Base-by-base conservation (phyloP, 2,797 vertebrate genomes). In the Valencia hispanica region DNA sequence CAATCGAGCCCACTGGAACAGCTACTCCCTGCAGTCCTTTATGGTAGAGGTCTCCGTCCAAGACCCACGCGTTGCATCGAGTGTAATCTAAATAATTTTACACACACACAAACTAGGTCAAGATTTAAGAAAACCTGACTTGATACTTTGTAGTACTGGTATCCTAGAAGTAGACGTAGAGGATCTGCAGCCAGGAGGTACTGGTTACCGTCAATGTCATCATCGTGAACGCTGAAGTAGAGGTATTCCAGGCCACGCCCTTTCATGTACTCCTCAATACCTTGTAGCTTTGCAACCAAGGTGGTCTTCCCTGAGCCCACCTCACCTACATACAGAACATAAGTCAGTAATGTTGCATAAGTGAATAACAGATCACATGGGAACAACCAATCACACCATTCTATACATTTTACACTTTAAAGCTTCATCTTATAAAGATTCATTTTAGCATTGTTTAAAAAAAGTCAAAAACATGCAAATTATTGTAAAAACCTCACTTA, bases 301-400 rank as follows among this genome's bases (percentile, higher is more conserved):
- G 97, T 98, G 82, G 98, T 99, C 94, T 99, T 99, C 80, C 98
- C 98, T 25, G 97, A 97, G 82, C 97, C 98, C 91, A 99, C 97
- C 93, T 99, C 98, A 93, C 98, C 98, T 99, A 87, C 68, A 93
- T 50, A 80, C 15, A 85, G 18, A 78, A 1, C 83, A 48, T 43
- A 1, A 41, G 12, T 59, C 34, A 70, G 79, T 50, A 47, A 34
- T n/a, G n/a, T n/a, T n/a, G n/a, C n/a, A n/a, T n/a, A 1, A 41
- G 12, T 59, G 36, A 70, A 79, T 50, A 47, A 34, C 6, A 70
- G 30, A 68, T 1, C 50, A 57, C 48, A 59, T 57, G 50, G n/a
- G 1, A 3, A 14, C 15, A 69, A 20, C 15, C 22, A 17, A 73
- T 18, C 25, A 68, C 39, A 27, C 39, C 5, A 43, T 43, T 14